Evolutionary conservation across 2,797 vertebrate genomes (phyloP).

Genomic region (Oryzias sinensis): DNA sequence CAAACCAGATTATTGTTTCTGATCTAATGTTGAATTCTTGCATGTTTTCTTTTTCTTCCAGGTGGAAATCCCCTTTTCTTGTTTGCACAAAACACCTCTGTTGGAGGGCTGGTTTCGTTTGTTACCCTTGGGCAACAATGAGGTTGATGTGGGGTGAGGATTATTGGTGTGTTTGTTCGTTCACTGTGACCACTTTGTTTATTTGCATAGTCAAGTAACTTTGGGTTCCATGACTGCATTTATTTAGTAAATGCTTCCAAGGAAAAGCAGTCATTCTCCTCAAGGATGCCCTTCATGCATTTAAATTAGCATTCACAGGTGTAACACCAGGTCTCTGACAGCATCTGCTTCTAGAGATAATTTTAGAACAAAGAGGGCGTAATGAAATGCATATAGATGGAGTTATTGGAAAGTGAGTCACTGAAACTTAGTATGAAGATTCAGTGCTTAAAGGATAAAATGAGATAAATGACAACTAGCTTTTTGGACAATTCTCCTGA

Average conservation of each 20-base stretch:
- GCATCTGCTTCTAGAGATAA: conserved; percentile 43
- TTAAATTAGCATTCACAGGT: conserved; percentile 27
- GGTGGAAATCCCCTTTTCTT: conserved; percentile 83
- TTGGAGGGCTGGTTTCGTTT: conserved; percentile 89
- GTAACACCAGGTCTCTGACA: conserved; percentile 15
- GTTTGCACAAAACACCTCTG: conserved; percentile 72
- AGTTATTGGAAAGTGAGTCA: conserved; percentile 13
- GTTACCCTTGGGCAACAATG: conserved; percentile 81
- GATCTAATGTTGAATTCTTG: conserved; percentile 9
- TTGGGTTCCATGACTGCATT: conserved; percentile 8
- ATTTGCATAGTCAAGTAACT: conserved; percentile 6
- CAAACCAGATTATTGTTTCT: neutral
- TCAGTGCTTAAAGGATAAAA: conserved; percentile 10
- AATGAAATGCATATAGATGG: conserved; percentile 7
- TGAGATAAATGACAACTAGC: neutral
- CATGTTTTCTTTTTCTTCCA: conserved; percentile 53
- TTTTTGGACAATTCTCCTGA: neutral
- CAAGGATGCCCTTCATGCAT: conserved; percentile 8
- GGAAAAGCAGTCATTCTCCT: conserved; percentile 13
- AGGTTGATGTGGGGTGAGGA: conserved; percentile 81
- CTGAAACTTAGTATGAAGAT: conserved; percentile 32
- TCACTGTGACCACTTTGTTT: conserved; percentile 14
- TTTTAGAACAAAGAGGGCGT: conserved; percentile 41
- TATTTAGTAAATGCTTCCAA: conserved; percentile 11
- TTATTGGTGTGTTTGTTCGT: conserved; percentile 46